phyloP scores from a whole-genome alignment of 2,113 vertebrate genomes.

The Haemorhous mexicanus region DNA sequence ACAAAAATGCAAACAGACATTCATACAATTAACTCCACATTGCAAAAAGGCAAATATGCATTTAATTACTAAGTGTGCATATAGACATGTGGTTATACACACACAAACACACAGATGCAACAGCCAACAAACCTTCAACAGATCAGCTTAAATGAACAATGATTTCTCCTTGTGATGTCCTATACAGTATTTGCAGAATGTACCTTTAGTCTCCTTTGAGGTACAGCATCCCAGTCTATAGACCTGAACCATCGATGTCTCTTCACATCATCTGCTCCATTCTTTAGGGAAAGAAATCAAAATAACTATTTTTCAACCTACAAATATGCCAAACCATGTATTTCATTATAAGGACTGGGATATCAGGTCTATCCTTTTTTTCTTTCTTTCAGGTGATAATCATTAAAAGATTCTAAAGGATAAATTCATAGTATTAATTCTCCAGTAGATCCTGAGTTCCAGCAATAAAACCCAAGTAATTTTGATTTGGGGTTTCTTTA shows the following conservation, averaged over 20 bases:
- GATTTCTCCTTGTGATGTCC: neutral
- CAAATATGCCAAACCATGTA: neutral
- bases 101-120: neutral
- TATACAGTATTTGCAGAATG: neutral
- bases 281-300: slow-evolving; percentile 70
- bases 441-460: neutral
- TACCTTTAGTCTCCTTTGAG: slow-evolving; percentile 87
- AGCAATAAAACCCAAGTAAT: neutral
- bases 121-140: neutral
- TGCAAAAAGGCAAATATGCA: neutral
- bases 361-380: neutral
- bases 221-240: slow-evolving; percentile 90
- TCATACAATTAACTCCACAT: neutral
- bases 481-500: neutral
- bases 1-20: neutral
- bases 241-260: slow-evolving; percentile 92
- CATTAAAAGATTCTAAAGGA: neutral
- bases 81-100: neutral
- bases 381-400: neutral
- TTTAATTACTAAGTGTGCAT: neutral
- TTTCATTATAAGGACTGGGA: neutral
- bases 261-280: slow-evolving; percentile 92
- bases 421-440: neutral
- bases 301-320: neutral
- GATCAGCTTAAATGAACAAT: neutral